A percentile compares a stretch with the other conserved stretches of the same genome.
These are phyloP conservation scores for Myotis brandtii DNA, from an alignment of 2,113 vertebrate species.

Conservation along the genomic window DNA sequence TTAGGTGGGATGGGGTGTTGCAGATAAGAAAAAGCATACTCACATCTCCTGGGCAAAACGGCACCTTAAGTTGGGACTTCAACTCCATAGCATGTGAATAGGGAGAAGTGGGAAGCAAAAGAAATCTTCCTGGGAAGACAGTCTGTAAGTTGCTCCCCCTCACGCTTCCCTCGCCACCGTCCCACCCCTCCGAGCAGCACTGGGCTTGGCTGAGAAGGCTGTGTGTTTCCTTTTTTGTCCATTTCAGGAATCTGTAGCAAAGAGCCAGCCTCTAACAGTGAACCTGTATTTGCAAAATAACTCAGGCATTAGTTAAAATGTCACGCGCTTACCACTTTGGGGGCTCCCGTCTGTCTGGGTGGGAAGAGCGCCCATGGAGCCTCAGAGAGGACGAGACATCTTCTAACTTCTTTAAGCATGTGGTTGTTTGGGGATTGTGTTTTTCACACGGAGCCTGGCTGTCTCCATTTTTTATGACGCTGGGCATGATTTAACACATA, in stretches of 20 bases:
- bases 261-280: background rate
- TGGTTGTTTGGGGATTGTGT: background rate
- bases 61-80: background rate
- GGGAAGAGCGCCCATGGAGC: background rate
- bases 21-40: background rate
- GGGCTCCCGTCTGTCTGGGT: background rate
- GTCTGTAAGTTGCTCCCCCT: accelerated
- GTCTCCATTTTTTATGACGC: constrained; percentile 79
- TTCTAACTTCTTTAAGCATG: constrained; percentile 12
- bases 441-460: constrained; percentile 43
- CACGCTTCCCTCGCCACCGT: background rate
- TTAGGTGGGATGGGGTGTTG: background rate
- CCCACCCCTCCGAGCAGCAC: background rate
- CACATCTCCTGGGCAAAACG: background rate
- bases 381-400: background rate
- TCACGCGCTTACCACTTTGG: background rate
- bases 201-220: background rate
- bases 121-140: background rate
- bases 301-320: background rate
- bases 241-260: background rate
- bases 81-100: background rate
- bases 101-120: background rate
- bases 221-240: background rate
- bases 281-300: constrained; percentile 29
- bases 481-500: constrained; percentile 85